Evolutionary conservation across 2,797 vertebrate genomes (phyloP), one percentile per base, ranked within the genome.

Genomic region (Poeciliopsis infans): DNA sequence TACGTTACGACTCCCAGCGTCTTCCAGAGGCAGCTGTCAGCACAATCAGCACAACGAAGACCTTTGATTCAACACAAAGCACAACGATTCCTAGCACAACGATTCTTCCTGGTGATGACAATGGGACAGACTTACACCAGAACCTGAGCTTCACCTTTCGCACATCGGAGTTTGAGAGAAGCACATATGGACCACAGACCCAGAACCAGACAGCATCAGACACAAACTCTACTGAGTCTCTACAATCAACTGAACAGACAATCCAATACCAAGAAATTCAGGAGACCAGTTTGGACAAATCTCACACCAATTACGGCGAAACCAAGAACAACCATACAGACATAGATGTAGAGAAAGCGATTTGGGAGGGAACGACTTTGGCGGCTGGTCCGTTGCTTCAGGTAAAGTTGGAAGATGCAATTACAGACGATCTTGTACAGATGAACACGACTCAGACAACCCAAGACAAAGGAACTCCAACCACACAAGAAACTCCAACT

Each of bases 121-220:
- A 91, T 33, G 83, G 91, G 57, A 91, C 93, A 46, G 85, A 88
- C 79, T 82, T 91, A 77, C 80, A 72, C 10, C 72, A 76, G 28
- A 83, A 76, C 72, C n/a, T 77, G 3, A 93, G 76, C 78, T 20
- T 82, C 39, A 90, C 86, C 41, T 72, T 85, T 78, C 20, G 77
- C 15, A 76, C 68, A 0, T 75, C 78, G 59, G 83, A 86, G 20
- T 13, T 71, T 59, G 84, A 86, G 82, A 90, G 23, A 41, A 75
- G 74, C 64, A 89, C 89, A 51, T 55, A 79, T 25, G 61, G 88
- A 61, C 69, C 85, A 64, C 69, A 84, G 28, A 88, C 76, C 36
- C 77, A 88, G 61, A 92, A 93, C 89, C 93, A 88, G 20, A 79
- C 88, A 64, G 77, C 81, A 3, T 71, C 74, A 83, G 88, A 87